Percentiles rank a stretch among this genome's conserved stretches.
Evolutionary conservation across 2,888 invertebrate species (phyloP).

Genomic region (Agrilus mali): DNA sequence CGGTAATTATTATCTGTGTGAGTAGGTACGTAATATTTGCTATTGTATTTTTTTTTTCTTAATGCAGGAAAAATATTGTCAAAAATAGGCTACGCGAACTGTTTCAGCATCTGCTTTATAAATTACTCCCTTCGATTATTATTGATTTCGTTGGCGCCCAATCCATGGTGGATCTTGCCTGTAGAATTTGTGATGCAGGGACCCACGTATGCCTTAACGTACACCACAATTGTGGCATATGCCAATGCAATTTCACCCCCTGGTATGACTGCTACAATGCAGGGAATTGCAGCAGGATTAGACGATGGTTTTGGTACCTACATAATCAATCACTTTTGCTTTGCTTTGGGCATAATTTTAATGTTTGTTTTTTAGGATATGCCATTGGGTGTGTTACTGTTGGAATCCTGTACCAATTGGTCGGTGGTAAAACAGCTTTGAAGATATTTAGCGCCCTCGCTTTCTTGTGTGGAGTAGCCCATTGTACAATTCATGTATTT

Average conservation of each 20-base stretch:
- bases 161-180: slow-evolving; percentile 72
- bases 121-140: slow-evolving; percentile 64
- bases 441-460: slow-evolving; percentile 37
- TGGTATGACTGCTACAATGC: slow-evolving; percentile 70
- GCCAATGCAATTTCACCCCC: slow-evolving; percentile 41
- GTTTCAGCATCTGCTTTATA: slow-evolving; percentile 63
- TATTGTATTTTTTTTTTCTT: slow-evolving; percentile 3
- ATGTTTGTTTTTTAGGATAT: slow-evolving; percentile 45
- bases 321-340: background rate
- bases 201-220: slow-evolving; percentile 76
- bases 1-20: slow-evolving; percentile 38
- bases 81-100: slow-evolving; percentile 63
- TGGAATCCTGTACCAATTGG: slow-evolving; percentile 50
- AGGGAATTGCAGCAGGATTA: slow-evolving; percentile 79
- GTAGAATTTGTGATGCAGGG: slow-evolving; percentile 75
- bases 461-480: slow-evolving; percentile 32
- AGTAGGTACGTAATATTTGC: background rate
- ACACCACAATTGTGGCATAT: slow-evolving; percentile 63
- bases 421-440: slow-evolving; percentile 48
- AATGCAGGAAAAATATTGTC: slow-evolving; percentile 64
- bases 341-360: background rate
- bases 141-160: slow-evolving; percentile 60
- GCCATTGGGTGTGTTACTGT: slow-evolving; percentile 64
- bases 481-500: slow-evolving; percentile 30
- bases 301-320: slow-evolving; percentile 67